Conservation (phyloP, 2,797 vertebrate genomes). For the Sphenopsis melanotis region DNA sequence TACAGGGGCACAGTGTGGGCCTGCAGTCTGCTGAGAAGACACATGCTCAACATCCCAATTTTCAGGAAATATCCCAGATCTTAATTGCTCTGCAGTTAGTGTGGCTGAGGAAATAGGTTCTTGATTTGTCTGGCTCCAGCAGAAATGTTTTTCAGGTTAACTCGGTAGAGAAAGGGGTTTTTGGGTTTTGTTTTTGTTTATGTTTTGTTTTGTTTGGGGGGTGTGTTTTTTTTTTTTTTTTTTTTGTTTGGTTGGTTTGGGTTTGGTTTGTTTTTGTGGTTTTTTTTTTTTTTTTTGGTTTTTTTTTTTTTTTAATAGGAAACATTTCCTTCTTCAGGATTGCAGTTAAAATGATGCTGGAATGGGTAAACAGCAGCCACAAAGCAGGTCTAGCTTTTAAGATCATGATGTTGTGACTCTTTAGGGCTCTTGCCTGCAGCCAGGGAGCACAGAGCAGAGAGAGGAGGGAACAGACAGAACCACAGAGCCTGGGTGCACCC, state of each 20-base stretch:
- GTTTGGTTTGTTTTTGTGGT: too few relatives aligned
- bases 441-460: neutral
- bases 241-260: too few relatives aligned
- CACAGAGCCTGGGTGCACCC: neutral
- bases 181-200: too few relatives aligned
- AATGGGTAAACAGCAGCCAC: neutral
- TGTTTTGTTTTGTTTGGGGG: too few relatives aligned
- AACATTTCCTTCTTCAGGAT: neutral
- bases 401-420: neutral
- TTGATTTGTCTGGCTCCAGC: conserved; percentile 1
- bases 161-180: neutral
- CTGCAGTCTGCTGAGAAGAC: neutral
- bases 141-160: neutral
- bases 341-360: neutral
- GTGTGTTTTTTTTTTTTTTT: too few relatives aligned
- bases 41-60: neutral
- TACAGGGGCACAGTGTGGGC: neutral
- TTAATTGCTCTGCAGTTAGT: neutral
- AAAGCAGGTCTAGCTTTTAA: neutral
- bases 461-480: neutral
- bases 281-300: too few relatives aligned
- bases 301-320: neutral
- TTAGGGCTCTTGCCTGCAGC: neutral
- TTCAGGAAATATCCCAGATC: conserved; percentile 1
- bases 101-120: conserved; percentile 3